Evolutionary conservation across 2,797 vertebrate species (phyloP), one percentile per base, ranked within the genome.

Genomic region (Gallinago solitaria): DNA sequence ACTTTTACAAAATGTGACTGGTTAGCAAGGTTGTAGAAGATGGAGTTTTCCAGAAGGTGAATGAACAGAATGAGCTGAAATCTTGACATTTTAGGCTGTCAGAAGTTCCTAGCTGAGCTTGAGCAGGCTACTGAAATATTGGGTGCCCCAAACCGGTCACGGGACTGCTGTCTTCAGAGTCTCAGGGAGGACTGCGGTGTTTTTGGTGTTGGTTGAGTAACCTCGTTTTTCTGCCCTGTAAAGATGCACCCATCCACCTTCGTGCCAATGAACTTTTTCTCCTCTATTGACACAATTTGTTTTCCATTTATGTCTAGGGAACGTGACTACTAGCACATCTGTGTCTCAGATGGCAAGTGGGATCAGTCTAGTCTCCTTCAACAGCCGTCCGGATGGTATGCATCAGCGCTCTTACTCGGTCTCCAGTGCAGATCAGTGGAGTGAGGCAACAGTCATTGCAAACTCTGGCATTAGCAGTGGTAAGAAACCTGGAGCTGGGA

Each of bases 341-440:
- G 98, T 97, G 91, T 98, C 98, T 94, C 99, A 99, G 98, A 99
- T 99, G 99, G 98, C 99, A 75, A 99, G 99, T 95, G 99, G 99
- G 73, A 97, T 99, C 97, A 99, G 99, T 97, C 97, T 99, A 96
- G 99, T 99, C 96, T 99, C 99, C 83, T 99, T 99, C 97, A 98
- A 98, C 98, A 99, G 98, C 89, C 99, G 99, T 16, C 98, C 98
- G 12, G 98, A 99, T 56, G 99, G 99, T 87, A 98, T 99, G 98
- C 99, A 99, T 97, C 99, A 99, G 97, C 98, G 99, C 89, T 99
- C 99, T 53, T 99, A 99, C 98, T 99, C 99, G 1, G 99, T 99
- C 63, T 99, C 99, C 98, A 99, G 99, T 92, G 99, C 99, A 73
- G 99, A 99, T 98, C 99, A 99, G 98, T 99, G 99, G 99, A 99